phyloP scores from a whole-genome alignment of 1,140 invertebrate genomes.

The Neodiprion lecontei region DNA sequence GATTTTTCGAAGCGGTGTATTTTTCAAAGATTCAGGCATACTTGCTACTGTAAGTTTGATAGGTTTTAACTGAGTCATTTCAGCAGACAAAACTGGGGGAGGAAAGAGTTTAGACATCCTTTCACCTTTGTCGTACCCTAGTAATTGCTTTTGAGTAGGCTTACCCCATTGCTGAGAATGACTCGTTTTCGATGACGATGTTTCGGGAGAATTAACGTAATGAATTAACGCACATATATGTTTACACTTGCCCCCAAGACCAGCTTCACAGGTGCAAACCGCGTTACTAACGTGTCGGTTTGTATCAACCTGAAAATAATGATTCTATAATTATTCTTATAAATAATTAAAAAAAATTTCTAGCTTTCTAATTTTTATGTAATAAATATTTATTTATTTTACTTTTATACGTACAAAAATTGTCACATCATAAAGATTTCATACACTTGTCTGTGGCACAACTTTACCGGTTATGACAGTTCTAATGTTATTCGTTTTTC shows the following conservation, averaged over 20 bases:
- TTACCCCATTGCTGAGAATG: not conserved
- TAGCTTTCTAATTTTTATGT: too few relatives aligned
- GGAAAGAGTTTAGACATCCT: too few relatives aligned
- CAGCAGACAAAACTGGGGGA: too few relatives aligned
- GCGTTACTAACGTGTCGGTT: constrained; percentile 8
- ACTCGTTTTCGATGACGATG: constrained; percentile 20
- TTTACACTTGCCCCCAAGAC: constrained; percentile 21
- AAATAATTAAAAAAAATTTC: too few relatives aligned
- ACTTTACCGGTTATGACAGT: constrained; percentile 18
- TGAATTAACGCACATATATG: constrained; percentile 24
- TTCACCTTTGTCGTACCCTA: too few relatives aligned
- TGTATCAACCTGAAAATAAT: constrained; percentile 24
- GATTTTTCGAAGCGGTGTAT: constrained; percentile 13
- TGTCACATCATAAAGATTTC: constrained; percentile 23
- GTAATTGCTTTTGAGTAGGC: too few relatives aligned
- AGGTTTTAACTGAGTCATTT: too few relatives aligned
- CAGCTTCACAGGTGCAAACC: constrained; percentile 18
- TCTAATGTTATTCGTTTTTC: not conserved
- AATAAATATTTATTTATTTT: too few relatives aligned
- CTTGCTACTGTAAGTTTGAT: too few relatives aligned
- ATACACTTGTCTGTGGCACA: constrained; percentile 23
- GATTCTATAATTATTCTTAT: not conserved
- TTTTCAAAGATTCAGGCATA: not conserved
- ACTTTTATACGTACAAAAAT: constrained; percentile 18
- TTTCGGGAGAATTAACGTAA: constrained; percentile 24